phyloP scores from a whole-genome alignment of 1,140 invertebrate genomes.

The Eufriesea mexicana region DNA sequence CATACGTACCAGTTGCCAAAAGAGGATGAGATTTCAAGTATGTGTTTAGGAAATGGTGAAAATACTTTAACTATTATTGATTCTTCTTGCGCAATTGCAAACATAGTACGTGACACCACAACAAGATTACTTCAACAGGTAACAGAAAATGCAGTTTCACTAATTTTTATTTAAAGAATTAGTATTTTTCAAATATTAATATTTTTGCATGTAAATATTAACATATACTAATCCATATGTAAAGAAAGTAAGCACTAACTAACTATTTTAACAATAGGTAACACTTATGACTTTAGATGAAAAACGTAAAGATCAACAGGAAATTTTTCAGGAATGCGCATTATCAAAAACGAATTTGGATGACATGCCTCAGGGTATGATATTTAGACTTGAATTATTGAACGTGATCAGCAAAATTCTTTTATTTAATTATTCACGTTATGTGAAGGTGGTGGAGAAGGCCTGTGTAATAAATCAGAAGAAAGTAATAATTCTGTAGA shows the following conservation, averaged over 20 bases:
- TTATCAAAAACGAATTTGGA: conserved; percentile 44
- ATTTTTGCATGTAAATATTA: not conserved
- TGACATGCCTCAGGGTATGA: conserved; percentile 55
- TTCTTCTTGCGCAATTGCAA: conserved; percentile 60
- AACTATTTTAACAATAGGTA: conserved; percentile 69
- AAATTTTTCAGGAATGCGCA: conserved; percentile 57
- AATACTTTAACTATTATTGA: conserved; percentile 63
- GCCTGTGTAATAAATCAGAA: conserved; percentile 34
- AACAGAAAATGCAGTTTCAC: conserved; percentile 7
- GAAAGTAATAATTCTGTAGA: conserved; percentile 45
- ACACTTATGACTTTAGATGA: conserved; percentile 81
- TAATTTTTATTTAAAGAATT: not conserved
- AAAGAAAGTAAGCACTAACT: conserved; percentile 14
- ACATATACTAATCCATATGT: not conserved
- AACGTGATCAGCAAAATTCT: conserved; percentile 38
- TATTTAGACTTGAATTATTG: conserved; percentile 47
- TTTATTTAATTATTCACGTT: conserved; percentile 39
- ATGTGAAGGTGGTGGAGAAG: conserved; percentile 47
- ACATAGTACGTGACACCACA: conserved; percentile 73
- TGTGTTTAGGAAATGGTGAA: conserved; percentile 68
- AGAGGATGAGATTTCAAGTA: conserved; percentile 64
- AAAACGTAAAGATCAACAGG: conserved; percentile 65
- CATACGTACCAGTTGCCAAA: conserved; percentile 81
- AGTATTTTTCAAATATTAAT: not conserved
- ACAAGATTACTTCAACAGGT: conserved; percentile 76